Percentiles rank a stretch among this genome's conserved stretches.
These are phyloP conservation scores for Lysiphlebus fabarum DNA, from an alignment of 1,140 invertebrate species.

Conservation along the genomic window DNA sequence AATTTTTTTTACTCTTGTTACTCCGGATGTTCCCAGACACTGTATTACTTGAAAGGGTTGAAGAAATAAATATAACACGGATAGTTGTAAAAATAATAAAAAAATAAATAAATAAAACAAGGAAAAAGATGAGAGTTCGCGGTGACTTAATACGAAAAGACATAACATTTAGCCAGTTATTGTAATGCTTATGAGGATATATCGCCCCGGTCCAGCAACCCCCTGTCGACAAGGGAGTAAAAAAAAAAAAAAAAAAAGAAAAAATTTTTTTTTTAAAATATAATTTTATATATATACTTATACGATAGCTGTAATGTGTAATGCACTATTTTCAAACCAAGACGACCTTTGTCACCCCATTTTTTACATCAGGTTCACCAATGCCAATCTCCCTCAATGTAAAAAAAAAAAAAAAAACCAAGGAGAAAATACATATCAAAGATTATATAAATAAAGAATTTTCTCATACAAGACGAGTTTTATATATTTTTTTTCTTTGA, in stretches of 20 bases:
- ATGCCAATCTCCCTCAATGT: slow-evolving; percentile 30
- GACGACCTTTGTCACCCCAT: slow-evolving; percentile 16
- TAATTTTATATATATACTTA: no score
- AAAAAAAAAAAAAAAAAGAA: no score
- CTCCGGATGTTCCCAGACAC: slow-evolving; percentile 14
- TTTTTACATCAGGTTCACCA: slow-evolving; percentile 43
- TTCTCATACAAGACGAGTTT: slow-evolving; percentile 48
- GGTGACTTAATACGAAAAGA: slow-evolving; percentile 28
- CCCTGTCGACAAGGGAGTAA: slow-evolving; percentile 7
- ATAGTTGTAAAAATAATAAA: not conserved
- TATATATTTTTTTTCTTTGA: no score
- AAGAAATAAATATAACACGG: not conserved
- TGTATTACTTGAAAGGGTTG: not conserved
- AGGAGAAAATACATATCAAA: slow-evolving; percentile 5
- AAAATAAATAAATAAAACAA: slow-evolving; percentile 18
- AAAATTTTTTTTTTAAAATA: no score
- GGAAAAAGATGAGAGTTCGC: slow-evolving; percentile 20
- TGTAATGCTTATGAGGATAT: slow-evolving; percentile 26
- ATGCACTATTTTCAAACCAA: no score
- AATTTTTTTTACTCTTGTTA: not conserved
- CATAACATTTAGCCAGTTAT: slow-evolving; percentile 26
- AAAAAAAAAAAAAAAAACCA: not conserved
- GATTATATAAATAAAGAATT: slow-evolving; percentile 27
- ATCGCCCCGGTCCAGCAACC: slow-evolving; percentile 24
- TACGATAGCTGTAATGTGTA: no score